Base-by-base conservation (phyloP, 2,888 invertebrate species). In the Crematogaster levior region DNA sequence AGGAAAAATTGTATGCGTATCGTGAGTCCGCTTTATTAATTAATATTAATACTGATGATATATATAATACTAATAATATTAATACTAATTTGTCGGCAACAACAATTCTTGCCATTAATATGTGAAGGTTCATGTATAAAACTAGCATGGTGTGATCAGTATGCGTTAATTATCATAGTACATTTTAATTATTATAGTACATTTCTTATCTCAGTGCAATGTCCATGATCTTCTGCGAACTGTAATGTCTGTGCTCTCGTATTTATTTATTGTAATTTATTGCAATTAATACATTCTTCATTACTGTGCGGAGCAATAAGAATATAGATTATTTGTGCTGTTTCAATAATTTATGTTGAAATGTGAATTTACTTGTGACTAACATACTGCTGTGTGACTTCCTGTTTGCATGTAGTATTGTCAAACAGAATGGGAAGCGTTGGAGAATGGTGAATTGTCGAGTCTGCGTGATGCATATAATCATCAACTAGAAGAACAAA, bases 401-500 rank as follows among this genome's bases (percentile, higher is more conserved):
- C 83, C 87, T 88, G 86, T 91, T 89, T 90, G 93, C 93, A 93
- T 93, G 93, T 90, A 94, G 94, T 92, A 91, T 92, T 94, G 93
- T 91, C 94, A 94, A 90, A 94, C 94, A 85, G 94, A 94, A 86
- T 92, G 91, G 92, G 92, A 91, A 87, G 89, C 89, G 77, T 87
- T 90, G 90, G 93, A 92, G 88, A 91, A 90, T 86, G 91, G 90
- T 88, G 93, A 93, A 89, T 89, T 94, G 85, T 92, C 91, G 53
- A 92, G 93, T 84, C 88, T 94, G 61, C 92, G 92, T 85, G 92
- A 90, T 53, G 92, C 91, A 85, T 94, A 93, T 91, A 91, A 92
- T 85, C 91, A 90, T 66, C 93, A 92, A 82, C 94, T 96, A 85
- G 95, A 96, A 91, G 96, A 96, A 92, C 96, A 96, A 94, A 95